Base-by-base conservation (phyloP, 2,888 invertebrate genomes). In the Kuschelorhynchus macadamiae region DNA sequence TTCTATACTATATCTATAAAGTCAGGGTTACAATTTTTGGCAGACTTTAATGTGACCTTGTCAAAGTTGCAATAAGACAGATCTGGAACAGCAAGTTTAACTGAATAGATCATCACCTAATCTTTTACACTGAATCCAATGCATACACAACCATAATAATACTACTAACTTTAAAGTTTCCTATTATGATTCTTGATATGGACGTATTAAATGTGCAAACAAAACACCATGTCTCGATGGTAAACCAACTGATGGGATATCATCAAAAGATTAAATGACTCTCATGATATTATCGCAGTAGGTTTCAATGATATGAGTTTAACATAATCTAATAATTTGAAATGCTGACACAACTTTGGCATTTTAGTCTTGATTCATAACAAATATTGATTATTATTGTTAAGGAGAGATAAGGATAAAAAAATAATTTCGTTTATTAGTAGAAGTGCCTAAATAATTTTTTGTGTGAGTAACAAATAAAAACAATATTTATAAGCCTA, bases 41-140 rank as follows among this genome's bases (percentile, higher is more conserved):
- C 77, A 77, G 77, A 77, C 76, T 77, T 70, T 63, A 72, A 70
- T 70, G 75, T 77, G 74, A 77, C 77, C 76, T 75, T 76, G 74
- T 76, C 72, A 75, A 76, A 73, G 75, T 75, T 75, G 67, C 75
- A 73, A 71, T 68, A 70, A 70, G 65, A 65, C 67, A 61, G 62
- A 63, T 64, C 64, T 50, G 56, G 53, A 50, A 53, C 46, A 33
- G 44, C 44, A 53, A 33, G 41, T 55, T 32, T 55, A 55, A 39
- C 55, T 42, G 55, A 55, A 55, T 16, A 36, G 36, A 59, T 57
- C 65, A 59, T 44, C 65, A 53, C 46, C 47, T 65, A 65, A 65
- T 65, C 65, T 59, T 64, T 41, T 56, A 16, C 16, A 12, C 9
- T 25, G 12, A 20, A 30, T 20, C 11, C 11, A 11, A 49, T 12